Base-by-base conservation (phyloP, 2,888 invertebrate genomes). In the Drosophila mettleri region DNA sequence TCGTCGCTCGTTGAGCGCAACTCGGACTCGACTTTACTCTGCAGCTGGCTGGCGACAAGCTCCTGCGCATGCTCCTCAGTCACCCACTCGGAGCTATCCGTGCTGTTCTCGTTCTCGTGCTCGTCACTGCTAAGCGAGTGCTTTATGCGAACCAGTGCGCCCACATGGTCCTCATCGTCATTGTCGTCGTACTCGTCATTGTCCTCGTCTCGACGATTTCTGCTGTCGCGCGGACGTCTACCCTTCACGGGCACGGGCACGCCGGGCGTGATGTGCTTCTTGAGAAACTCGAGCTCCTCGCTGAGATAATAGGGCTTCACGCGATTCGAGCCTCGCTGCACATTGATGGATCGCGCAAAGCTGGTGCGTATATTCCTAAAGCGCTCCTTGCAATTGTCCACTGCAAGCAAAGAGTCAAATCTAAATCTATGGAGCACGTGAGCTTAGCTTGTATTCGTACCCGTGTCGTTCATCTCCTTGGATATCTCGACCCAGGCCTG, bases 331-430 rank as follows among this genome's bases (percentile, higher is more conserved):
- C 71, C 86, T 18, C 89, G 87, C 65, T 91, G 90, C 8, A 91
- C 83, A 45, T 90, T 91, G 3, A 91, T 89, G 10, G 92, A 91
- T 20, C 92, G 86, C 0, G 91, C 91, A 52, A 89, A 91, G 7
- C 90, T 90, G 3, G 89, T 90, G 41, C 91, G 92, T 41, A 91
- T 91, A 52, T 91, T 91, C 20, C 91, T 86, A 81, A 92, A 91
- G 29, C 92, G 92, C 53, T 91, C 90, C 52, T 91, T 91, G 58
- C 91, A 91, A 0, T 76, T 88, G 0, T 82, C 78, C 38, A 91
- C 91, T 91, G 57, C 12, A 14, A 18, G 0, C 1, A 74, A 31
- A 14, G 9, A 20, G 1, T 43, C 43, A 4, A 8, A 8, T 8
- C 14, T 3, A 14, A 20, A 9, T 33, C 14, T 14, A 16, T 22